Conservation (phyloP, 2,113 vertebrate genomes). For the Mirounga angustirostris region DNA sequence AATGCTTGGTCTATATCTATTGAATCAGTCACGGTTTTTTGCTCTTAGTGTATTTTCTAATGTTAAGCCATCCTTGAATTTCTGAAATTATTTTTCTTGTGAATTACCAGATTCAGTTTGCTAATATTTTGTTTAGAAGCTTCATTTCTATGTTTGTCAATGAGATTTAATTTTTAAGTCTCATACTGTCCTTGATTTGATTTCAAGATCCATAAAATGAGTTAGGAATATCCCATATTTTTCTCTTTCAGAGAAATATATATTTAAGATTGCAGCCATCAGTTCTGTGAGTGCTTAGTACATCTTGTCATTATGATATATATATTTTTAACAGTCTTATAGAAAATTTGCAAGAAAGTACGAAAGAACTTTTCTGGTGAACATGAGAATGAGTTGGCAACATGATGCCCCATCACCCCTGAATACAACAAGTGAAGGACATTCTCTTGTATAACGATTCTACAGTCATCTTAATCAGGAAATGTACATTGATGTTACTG, state of each 20-base stretch:
- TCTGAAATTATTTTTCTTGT: slow-evolving; percentile 5
- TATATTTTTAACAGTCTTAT: slow-evolving; percentile 17
- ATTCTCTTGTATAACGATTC: not conserved
- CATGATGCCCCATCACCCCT: not conserved
- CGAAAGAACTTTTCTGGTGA: not conserved
- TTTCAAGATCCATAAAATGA: slow-evolving; percentile 38
- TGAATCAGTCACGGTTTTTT: slow-evolving; percentile 6
- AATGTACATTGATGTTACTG: not conserved
- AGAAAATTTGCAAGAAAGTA: not conserved
- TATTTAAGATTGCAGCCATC: not conserved
- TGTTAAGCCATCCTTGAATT: not conserved
- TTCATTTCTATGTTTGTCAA: slow-evolving; percentile 27
- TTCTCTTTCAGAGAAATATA: not conserved
- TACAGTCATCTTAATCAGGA: not conserved
- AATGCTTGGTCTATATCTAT: not conserved
- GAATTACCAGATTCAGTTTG: not conserved
- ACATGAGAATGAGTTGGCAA: not conserved
- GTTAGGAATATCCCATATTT: slow-evolving; percentile 49
- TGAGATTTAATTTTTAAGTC: slow-evolving; percentile 41
- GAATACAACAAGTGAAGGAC: not conserved
- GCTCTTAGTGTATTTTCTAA: not conserved
- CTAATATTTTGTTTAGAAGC: slow-evolving; percentile 14
- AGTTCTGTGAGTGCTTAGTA: not conserved
- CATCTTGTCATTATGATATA: not conserved
- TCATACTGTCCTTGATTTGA: slow-evolving; percentile 13